These are phyloP conservation scores for Smutsia gigantea DNA, from an alignment of 2,797 vertebrate genomes.

Conservation along the genomic window DNA sequence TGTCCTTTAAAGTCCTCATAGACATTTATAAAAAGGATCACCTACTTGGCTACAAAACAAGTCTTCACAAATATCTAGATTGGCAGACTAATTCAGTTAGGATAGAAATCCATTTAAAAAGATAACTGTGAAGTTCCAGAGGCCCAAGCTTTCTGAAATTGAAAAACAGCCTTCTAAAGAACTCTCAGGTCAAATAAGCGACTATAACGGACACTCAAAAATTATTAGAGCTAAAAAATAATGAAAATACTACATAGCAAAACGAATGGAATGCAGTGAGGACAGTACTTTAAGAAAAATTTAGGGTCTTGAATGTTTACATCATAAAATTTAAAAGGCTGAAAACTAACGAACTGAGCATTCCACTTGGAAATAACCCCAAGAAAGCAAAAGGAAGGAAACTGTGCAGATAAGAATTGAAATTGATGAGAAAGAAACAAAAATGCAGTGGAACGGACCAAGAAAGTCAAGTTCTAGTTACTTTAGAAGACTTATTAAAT, in stretches of 20 bases:
- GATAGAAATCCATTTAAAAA: background rate
- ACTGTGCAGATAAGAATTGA: slow-evolving; percentile 26
- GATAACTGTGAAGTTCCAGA: background rate
- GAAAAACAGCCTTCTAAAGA: background rate
- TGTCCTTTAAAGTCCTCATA: too few species aligned
- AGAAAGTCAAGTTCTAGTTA: too few species aligned
- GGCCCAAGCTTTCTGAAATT: background rate
- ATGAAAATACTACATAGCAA: background rate
- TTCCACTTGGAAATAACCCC: slow-evolving; percentile 1
- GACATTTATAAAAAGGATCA: background rate
- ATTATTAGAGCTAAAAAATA: background rate
- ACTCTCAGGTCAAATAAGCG: background rate
- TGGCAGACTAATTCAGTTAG: background rate
- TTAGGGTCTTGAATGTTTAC: background rate
- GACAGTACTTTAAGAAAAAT: background rate
- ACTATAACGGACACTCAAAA: fast-evolving
- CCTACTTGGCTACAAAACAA: background rate
- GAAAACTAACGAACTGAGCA: background rate
- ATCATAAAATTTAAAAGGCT: background rate
- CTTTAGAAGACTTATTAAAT: background rate
- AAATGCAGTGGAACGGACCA: background rate
- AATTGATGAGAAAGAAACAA: background rate
- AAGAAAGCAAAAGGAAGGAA: slow-evolving; percentile 35
- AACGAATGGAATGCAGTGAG: background rate
- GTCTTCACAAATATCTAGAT: background rate